phyloP scores from a whole-genome alignment of 1,140 invertebrate genomes.

The Sinella curviseta region DNA sequence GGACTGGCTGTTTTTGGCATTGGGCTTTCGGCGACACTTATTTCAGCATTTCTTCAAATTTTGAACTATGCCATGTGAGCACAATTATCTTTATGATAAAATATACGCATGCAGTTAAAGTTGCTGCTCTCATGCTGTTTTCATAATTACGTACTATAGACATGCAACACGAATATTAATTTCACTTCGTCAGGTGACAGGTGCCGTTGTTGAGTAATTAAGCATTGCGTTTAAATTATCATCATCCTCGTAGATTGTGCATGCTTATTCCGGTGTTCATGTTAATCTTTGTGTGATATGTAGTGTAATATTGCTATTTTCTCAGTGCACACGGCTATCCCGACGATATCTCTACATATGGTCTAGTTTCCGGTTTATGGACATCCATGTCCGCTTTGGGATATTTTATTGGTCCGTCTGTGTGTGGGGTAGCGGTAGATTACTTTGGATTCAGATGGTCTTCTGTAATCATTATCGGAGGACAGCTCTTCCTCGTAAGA shows the following conservation, averaged over 20 bases:
- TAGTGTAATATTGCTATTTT: too few relatives aligned
- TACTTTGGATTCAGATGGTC: slow-evolving; percentile 69
- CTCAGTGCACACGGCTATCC: slow-evolving; percentile 69
- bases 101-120: too few relatives aligned
- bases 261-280: background rate
- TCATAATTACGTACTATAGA: too few relatives aligned
- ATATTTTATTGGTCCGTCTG: slow-evolving; percentile 75
- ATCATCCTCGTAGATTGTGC: background rate
- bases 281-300: background rate
- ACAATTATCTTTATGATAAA: slow-evolving; percentile 8
- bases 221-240: background rate
- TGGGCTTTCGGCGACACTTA: slow-evolving; percentile 74
- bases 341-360: slow-evolving; percentile 78
- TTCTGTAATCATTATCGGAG: slow-evolving; percentile 69
- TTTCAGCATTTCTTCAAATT: slow-evolving; percentile 76
- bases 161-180: too few relatives aligned
- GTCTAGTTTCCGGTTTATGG: slow-evolving; percentile 79
- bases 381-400: slow-evolving; percentile 81
- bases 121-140: too few relatives aligned
- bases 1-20: slow-evolving; percentile 74
- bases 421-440: slow-evolving; percentile 73
- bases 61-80: slow-evolving; percentile 70
- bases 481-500: slow-evolving; percentile 68
- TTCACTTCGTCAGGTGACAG: too few relatives aligned
- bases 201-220: background rate